These are phyloP conservation scores for Drosophila nr. medialis DNA, from an alignment of 2,888 invertebrate species.

Conservation along the genomic window DNA sequence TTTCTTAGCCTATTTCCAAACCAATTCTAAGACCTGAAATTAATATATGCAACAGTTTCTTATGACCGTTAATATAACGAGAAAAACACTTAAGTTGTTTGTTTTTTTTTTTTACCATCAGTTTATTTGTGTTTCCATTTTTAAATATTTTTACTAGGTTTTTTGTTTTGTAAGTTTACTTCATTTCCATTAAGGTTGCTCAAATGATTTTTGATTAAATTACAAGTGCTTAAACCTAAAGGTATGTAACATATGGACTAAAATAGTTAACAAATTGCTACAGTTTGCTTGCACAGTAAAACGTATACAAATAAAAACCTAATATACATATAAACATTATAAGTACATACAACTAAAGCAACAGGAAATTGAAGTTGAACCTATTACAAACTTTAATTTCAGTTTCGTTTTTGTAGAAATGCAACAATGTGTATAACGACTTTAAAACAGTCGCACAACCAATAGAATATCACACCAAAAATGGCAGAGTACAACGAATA, in stretches of 20 bases:
- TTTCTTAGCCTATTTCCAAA: constrained; percentile 7
- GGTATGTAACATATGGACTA: constrained; percentile 78
- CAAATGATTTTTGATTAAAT: constrained; percentile 78
- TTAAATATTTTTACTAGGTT: constrained; percentile 52
- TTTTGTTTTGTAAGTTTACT: constrained; percentile 64
- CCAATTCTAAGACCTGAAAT: neutral
- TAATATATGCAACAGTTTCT: neutral
- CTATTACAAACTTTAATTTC: constrained; percentile 48
- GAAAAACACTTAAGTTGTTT: neutral
- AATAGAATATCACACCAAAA: constrained; percentile 83
- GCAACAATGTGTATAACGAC: constrained; percentile 81
- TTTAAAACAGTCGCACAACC: constrained; percentile 80
- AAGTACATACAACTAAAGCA: constrained; percentile 61
- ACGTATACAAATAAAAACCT: constrained; percentile 55
- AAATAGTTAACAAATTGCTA: constrained; percentile 74
- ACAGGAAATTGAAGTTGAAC: constrained; percentile 71
- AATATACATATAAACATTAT: constrained; percentile 47
- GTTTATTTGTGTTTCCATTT: constrained; percentile 67
- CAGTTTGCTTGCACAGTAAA: constrained; percentile 55
- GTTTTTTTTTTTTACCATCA: constrained; percentile 66
- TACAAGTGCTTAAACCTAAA: constrained; percentile 75
- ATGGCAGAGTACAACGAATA: constrained; percentile 79
- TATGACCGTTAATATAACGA: neutral
- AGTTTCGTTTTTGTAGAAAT: constrained; percentile 60
- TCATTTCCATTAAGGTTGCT: constrained; percentile 72